Conservation (phyloP, 2,888 invertebrate species). For the Agrotis segetum region DNA sequence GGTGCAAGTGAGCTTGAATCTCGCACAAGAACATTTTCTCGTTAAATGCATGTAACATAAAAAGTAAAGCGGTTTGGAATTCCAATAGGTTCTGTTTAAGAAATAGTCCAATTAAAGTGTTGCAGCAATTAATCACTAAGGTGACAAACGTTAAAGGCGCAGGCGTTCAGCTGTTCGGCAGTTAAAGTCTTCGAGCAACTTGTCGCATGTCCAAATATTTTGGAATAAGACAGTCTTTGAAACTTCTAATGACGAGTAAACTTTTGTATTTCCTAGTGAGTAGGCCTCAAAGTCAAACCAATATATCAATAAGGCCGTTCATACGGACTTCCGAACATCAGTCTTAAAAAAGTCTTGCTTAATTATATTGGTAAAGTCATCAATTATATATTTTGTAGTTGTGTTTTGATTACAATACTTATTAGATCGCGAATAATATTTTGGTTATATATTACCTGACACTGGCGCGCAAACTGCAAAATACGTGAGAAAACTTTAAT, state of each 20-base stretch:
- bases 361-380: not conserved
- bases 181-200: constrained; percentile 14
- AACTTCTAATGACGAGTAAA: not conserved
- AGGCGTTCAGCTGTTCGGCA: not conserved
- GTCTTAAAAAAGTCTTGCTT: no score
- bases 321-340: no score
- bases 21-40: constrained; percentile 3
- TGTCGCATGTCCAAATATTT: constrained; percentile 14
- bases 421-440: no score
- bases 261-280: not conserved
- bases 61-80: constrained; percentile 16
- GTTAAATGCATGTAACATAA: not conserved
- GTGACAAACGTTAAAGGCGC: constrained; percentile 1
- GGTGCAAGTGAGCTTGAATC: not conserved
- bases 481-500: not conserved
- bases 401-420: no score
- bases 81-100: not conserved
- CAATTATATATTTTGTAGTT: not conserved
- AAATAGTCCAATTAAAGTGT: constrained; percentile 14
- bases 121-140: constrained; percentile 17
- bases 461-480: not conserved
- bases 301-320: no score
- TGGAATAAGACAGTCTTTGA: constrained; percentile 3
- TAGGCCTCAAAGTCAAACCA: not conserved
- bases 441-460: not conserved